These are phyloP conservation scores for Hydrotaea cyrtoneurina DNA, from an alignment of 2,888 invertebrate genomes.

Conservation along the genomic window DNA sequence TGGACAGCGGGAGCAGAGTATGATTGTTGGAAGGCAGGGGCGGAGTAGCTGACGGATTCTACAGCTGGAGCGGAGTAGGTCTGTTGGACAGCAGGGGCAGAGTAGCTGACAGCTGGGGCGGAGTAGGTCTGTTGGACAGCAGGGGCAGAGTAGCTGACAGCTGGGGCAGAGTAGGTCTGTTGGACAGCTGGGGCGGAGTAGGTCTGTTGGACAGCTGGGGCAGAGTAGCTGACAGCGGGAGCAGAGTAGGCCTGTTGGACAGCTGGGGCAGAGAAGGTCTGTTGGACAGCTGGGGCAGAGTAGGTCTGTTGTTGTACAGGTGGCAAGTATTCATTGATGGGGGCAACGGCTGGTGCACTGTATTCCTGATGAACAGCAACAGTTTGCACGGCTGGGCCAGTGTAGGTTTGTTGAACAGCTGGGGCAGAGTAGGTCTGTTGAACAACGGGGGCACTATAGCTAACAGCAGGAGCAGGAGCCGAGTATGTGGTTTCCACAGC, in stretches of 20 bases:
- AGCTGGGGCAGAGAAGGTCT: constrained; percentile 38
- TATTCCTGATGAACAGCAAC: constrained; percentile 41
- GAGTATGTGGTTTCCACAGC: constrained; percentile 38
- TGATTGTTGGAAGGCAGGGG: constrained; percentile 54
- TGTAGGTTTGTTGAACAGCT: constrained; percentile 58
- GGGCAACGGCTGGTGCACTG: constrained; percentile 54
- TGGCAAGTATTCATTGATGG: constrained; percentile 75
- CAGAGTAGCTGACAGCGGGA: constrained; percentile 40
- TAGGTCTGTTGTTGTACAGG: constrained; percentile 66
- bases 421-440: constrained; percentile 61
- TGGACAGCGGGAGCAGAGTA: constrained; percentile 51
- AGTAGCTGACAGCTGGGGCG: constrained; percentile 57
- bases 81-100: constrained; percentile 64
- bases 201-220: constrained; percentile 52
- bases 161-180: constrained; percentile 57
- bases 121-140: constrained; percentile 50
- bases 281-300: constrained; percentile 60
- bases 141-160: constrained; percentile 70
- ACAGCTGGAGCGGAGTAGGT: constrained; percentile 58
- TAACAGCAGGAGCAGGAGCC: constrained; percentile 44
- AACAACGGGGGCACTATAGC: constrained; percentile 57
- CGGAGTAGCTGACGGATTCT: constrained; percentile 13
- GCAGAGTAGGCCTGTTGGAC: constrained; percentile 16
- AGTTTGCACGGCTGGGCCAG: constrained; percentile 60
- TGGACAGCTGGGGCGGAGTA: constrained; percentile 68